Evolutionary conservation across 2,797 vertebrate species (phyloP), one percentile per base, ranked within the genome.

Genomic region (Helicolenus hilgendorfi): DNA sequence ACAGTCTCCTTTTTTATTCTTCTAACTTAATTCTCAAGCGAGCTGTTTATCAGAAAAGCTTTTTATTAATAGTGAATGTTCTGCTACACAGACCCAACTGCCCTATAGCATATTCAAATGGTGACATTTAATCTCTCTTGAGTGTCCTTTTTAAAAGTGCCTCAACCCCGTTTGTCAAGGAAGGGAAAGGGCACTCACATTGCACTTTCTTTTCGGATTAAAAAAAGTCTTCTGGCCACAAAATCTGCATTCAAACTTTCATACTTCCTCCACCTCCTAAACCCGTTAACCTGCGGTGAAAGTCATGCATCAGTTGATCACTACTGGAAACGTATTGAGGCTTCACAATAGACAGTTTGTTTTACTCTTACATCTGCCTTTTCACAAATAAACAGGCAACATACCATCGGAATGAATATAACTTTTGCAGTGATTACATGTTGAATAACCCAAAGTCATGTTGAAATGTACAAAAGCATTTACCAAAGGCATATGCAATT

Each of bases 81-180:
- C 60, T 67, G 1, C 60, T 22, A 11, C 75, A 59, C 67, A 36
- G 72, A 70, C 53, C 53, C 8, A 18, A 11, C 56, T 63, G 64
- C 75, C 64, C 59, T 60, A 11, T 65, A 86, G 59, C 83, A 36
- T 64, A 81, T 88, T 86, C 15, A 85, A 77, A 67, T 22, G 64
- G 67, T 64, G 68, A 88, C 77, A 82, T 84, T 86, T 74, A 81
- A 38, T 80, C 75, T 77, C 45, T 56, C 10, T 71, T 13, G 11
- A 81, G 27, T 72, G 65, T 81, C 11, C 14, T 81, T 81, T 83
- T 60, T 71, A 53, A 60, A 77, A 79, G 38, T 14, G 10, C n/a
- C 38, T 71, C 62, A 53, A 62, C 22, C 14, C n/a, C 38, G 31
- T 76, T 78, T 71, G 20, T 70, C 22, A 64, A 76, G 20, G 24